Evolutionary conservation across 2,888 invertebrate species (phyloP).

Genomic region (Brachyptera putata): DNA sequence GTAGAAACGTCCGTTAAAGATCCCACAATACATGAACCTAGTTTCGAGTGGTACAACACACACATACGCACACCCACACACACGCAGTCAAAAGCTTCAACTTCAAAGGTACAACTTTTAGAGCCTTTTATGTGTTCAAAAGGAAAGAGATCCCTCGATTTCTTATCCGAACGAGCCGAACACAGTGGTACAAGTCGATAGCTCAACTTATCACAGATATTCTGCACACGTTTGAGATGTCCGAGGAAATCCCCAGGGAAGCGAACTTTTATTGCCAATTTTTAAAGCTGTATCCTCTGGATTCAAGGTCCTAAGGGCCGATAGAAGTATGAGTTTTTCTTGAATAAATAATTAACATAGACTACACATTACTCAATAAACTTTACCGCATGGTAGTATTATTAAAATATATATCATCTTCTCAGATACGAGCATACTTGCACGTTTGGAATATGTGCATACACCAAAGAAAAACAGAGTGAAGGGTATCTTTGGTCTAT

Average conservation of each 20-base stretch:
- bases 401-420: too few species aligned
- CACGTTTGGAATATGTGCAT: too few species aligned
- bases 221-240: slow-evolving; percentile 4
- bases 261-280: slow-evolving; percentile 21
- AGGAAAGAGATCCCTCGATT: neutral
- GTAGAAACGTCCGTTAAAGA: too few species aligned
- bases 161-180: neutral
- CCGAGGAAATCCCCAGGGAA: slow-evolving; percentile 4
- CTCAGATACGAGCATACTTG: too few species aligned
- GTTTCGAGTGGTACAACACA: too few species aligned
- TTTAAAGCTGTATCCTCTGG: slow-evolving; percentile 5
- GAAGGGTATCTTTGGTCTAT: too few species aligned
- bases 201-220: neutral
- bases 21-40: too few species aligned
- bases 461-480: too few species aligned
- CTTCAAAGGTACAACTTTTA: neutral
- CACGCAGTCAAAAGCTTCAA: neutral
- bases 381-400: too few species aligned
- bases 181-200: neutral
- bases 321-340: too few species aligned
- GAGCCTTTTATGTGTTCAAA: neutral
- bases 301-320: slow-evolving; percentile 2
- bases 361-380: too few species aligned
- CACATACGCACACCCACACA: neutral
- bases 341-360: too few species aligned